Base-by-base conservation (phyloP, 2,797 vertebrate genomes). In the Alca torda region DNA sequence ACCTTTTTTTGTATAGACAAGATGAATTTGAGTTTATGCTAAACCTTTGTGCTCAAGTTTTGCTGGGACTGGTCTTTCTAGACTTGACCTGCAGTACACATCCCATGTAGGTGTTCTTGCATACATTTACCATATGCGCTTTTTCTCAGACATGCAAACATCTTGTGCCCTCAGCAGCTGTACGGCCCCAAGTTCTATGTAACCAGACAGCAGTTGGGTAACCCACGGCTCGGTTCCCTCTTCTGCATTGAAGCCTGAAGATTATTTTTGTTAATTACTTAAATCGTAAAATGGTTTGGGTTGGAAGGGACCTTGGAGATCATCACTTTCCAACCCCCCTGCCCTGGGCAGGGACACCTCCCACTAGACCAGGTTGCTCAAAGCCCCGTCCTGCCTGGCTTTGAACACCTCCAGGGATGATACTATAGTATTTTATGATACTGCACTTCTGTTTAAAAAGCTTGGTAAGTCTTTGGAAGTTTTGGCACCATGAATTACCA, bases 131-230 rank as follows among this genome's bases (percentile, higher is more conserved):
- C 24, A 4, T 18, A 4, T 20, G 24, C 35, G 5, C 6, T 41
- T 74, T 74, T 59, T 17, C 19, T 25, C 13, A 11, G 19, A 28
- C 17, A 7, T 0, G 4, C 23, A n/a, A 31, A 21, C 12, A 2
- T 59, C 28, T 14, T 21, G 54, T 37, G 11, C 41, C 43, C 46
- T 31, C 23, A 19, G 80, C 48, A 57, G 18, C 65, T 8, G 41
- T 23, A 12, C 0, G 2, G n/a, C 60, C 76, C 17, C 23, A 11
- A 2, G 7, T 15, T 21, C 7, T 13, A 3, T 4, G 9, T 10
- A 26, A n/a, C 21, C 54, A 24, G 9, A 2, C 45, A 61, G 70
- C 43, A 16, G 11, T 0, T 0, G 0, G 41, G 5, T 30, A 64
- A 68, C 70, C 48, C 61, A 8, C 4, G 50, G 24, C 67, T 61